A percentile compares a stretch with the other conserved stretches of the same genome.
Evolutionary conservation across 2,888 invertebrate species (phyloP).

Genomic region (Apocheima hispidaria): DNA sequence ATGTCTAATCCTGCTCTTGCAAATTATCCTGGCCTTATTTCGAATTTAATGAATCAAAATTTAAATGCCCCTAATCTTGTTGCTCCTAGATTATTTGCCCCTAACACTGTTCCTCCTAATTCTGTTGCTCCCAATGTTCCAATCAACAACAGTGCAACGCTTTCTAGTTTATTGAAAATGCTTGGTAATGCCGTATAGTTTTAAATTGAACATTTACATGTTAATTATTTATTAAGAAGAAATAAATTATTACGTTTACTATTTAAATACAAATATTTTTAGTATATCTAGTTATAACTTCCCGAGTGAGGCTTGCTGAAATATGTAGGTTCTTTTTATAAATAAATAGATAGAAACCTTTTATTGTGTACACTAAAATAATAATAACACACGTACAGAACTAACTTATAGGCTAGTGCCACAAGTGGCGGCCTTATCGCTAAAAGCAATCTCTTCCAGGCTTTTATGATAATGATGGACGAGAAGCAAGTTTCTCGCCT

Average conservation of each 20-base stretch:
- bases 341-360: too few species aligned
- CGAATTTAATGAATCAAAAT: slow-evolving; percentile 25
- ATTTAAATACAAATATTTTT: neutral
- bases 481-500: too few species aligned
- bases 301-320: too few species aligned
- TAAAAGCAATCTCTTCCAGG: too few species aligned
- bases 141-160: slow-evolving; percentile 19
- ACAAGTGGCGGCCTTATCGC: too few species aligned
- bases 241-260: neutral
- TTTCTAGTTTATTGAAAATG: slow-evolving; percentile 34
- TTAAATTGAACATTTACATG: neutral
- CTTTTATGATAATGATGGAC: too few species aligned
- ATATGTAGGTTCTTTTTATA: too few species aligned
- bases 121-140: slow-evolving; percentile 34
- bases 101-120: slow-evolving; percentile 34
- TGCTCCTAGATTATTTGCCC: slow-evolving; percentile 31
- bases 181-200: slow-evolving; percentile 29
- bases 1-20: slow-evolving; percentile 53
- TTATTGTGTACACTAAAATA: too few species aligned
- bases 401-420: too few species aligned
- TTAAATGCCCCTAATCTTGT: slow-evolving; percentile 37
- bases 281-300: too few species aligned
- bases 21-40: slow-evolving; percentile 56
- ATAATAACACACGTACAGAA: too few species aligned
- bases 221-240: slow-evolving; percentile 2